Base-by-base conservation (phyloP, 1,140 invertebrate genomes). In the Drosophila kanapiae region DNA sequence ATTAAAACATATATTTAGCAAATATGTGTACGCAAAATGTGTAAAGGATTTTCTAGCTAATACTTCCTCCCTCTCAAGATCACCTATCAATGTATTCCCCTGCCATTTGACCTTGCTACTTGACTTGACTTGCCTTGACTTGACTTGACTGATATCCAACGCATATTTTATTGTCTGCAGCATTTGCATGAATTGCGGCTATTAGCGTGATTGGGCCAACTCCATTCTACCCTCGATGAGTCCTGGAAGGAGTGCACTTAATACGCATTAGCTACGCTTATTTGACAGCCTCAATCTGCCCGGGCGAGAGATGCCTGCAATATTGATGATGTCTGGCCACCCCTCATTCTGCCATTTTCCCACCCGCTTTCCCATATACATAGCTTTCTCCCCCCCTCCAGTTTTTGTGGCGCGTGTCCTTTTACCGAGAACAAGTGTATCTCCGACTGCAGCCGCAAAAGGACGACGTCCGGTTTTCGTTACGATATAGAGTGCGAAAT, bases 181-280 rank as follows among this genome's bases (percentile, higher is more conserved):
- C 69, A 84, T 88, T 88, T 84, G 84, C 84, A 88, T 88, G 72
- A 78, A 71, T 79, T 65, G 59, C 58, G 75, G 72, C 83, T 83
- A 87, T 87, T 80, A 86, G 40, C 62, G 49, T 72, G 82, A 86
- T 82, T 86, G 68, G 62, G 74, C 48, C 57, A 63, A 57, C 62
- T 64, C 63, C 56, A 71, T 64, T 42, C 59, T 65, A 64, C 53
- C 49, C 47, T 42, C 47, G 38, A 40, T n/a, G 43, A 37, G 27
- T 31, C 57, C 53, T 6, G 61, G 75, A 64, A 42, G 59, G 74
- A 85, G 71, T 82, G 85, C 85, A 90, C 85, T 90, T 90, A 82
- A 90, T 91, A 85, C 85, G 78, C 75, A 90, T 90, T 90, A 90
- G 85, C 64, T 51, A 90, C 86, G 85, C 85, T 90, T 90, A 85